Base-by-base conservation (phyloP, 2,888 invertebrate species). In the Caenorhabditis sp. region DNA sequence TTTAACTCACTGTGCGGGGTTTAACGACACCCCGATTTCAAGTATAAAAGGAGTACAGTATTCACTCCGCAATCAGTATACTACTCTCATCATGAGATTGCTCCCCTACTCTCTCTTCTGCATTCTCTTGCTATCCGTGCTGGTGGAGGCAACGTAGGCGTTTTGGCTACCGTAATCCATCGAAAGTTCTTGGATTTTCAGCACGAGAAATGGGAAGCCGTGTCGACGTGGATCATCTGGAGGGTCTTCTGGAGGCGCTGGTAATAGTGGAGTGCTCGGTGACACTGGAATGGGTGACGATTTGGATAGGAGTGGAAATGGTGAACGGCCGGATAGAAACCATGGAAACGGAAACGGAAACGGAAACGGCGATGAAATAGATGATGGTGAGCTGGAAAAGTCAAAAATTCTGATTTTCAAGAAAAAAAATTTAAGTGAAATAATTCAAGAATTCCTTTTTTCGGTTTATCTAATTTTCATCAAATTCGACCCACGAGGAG, bases 131-230 rank as follows among this genome's bases (percentile, higher is more conserved):
- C 14, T 47, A 8, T 24, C 44, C 5, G 44, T 56, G n/a, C 28
- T 75, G 5, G 75, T 66, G 3, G 75, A 64, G 1, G 66, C 64
- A 35, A 74, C 54, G 74, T 64, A 38, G 0, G 6, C 5, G 38
- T 19, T n/a, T 3, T 3, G 19, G 16, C 22, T 16, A 5, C 8
- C 12, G 10, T 1, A 41, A 16, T n/a, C 2, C 6, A 2, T 2
- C 12, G 38, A 12, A 22, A 54, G 38, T 0, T 7, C 1, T 3
- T 0, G 16, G 22, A 10, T 7, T 54, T 73, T 54, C 61, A 74
- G 63, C 41, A 51, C 61, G 1, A 31, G 38, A 35, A 51, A 49
- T 8, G 72, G 72, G 4, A 35, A 31, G 10, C 12, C 59, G 38
- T 59, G 59, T 22, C 31, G 16, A 12, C 58, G 35, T 61, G 51